Evolutionary conservation across 2,888 invertebrate species (phyloP), one percentile per base, ranked within the genome.

Genomic region (Standfussiana lucernea): DNA sequence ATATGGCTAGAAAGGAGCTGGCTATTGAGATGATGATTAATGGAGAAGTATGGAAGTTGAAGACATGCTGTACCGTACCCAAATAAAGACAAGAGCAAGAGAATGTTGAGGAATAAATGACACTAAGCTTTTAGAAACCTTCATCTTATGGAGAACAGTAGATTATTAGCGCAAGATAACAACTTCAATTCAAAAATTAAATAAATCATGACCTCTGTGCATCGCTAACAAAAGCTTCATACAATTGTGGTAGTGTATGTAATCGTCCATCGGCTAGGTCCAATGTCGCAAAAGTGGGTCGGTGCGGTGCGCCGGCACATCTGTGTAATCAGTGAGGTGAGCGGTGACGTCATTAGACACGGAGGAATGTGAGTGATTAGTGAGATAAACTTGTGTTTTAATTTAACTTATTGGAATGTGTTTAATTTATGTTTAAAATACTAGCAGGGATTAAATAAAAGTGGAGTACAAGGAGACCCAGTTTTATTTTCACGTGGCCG

Each of bases 221-320:
- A 18, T 32, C 50, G 64, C 68, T 40, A 78, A 83, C 75, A 71
- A 59, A 69, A 83, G 68, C 50, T 71, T 64, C 35, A 72, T 75
- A 79, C 73, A 80, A 77, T 68, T 32, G 69, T 32, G 42, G 45
- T 56, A 71, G 67, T 75, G 72, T 79, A 53, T 72, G 77, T 71
- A 80, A 69, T 74, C 64, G 80, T 84, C 62, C 82, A 82, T 79
- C 72, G 65, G 78, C 73, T 77, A 78, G 56, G 74, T 76, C 85
- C 89, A 90, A 89, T 89, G 88, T 85, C 85, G 83, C 67, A 76
- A 82, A 89, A 86, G 86, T 89, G 78, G 86, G 88, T 86, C 89
- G 84, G 11, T 47, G 77, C 86, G 79, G 47, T 69, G 79, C 77
- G 79, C 72, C 65, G 50, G 75, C 82, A 78, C 91, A 91, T 87